Conservation (phyloP, 1,140 invertebrate genomes). For the Sycophila sp. region DNA sequence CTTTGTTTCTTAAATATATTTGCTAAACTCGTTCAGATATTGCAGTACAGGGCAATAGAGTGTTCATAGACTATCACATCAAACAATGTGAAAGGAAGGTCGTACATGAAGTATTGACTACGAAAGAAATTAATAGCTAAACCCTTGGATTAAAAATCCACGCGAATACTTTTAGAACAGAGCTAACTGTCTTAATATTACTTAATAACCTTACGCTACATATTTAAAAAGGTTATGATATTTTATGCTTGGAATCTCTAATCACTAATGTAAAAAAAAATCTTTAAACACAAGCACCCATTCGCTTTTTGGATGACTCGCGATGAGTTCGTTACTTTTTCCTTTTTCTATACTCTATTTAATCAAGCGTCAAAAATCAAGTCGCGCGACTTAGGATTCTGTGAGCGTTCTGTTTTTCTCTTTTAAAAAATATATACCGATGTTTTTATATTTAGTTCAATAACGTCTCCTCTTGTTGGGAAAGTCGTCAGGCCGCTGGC, state of each 20-base stretch:
- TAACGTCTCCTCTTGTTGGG: slow-evolving; percentile 66
- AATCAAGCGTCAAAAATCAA: no score
- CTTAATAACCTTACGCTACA: slow-evolving; percentile 6
- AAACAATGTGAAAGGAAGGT: no score
- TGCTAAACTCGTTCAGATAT: no score
- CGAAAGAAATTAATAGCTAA: slow-evolving; percentile 11
- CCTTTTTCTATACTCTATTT: not conserved
- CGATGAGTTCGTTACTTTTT: no score
- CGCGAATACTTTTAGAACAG: not conserved
- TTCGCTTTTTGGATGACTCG: no score
- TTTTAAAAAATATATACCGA: no score
- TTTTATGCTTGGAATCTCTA: not conserved
- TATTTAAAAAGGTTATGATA: not conserved
- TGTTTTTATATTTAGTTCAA: no score
- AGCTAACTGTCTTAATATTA: not conserved
- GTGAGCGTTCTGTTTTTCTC: not conserved
- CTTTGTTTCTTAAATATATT: no score
- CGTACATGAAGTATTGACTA: no score
- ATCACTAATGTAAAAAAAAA: not conserved
- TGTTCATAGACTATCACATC: no score
- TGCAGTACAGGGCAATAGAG: no score
- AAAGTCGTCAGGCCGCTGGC: slow-evolving; percentile 64
- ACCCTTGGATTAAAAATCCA: not conserved
- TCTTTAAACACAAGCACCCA: no score
- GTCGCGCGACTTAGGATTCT: not conserved